Conservation (phyloP, 30 jellyfish, hydroid and myxozoan genomes). For the Kudoa iwatai region DNA sequence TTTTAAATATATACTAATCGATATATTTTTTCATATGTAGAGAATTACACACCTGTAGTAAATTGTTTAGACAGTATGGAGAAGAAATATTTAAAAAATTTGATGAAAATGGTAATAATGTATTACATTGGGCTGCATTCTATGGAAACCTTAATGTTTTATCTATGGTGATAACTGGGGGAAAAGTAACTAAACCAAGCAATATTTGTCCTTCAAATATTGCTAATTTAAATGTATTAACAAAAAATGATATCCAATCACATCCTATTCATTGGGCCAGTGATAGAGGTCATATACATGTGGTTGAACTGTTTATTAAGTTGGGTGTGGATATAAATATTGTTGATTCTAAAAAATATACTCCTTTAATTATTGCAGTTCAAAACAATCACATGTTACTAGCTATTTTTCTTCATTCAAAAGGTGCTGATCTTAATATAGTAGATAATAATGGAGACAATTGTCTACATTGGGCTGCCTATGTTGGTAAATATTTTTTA, state of each 20-base stretch:
- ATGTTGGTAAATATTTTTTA: slow-evolving; percentile 14
- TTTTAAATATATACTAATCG: too few relatives aligned
- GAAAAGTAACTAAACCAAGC: not conserved
- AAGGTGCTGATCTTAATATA: slow-evolving; percentile 55
- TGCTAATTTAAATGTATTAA: not conserved
- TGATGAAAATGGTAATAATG: not conserved
- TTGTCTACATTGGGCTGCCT: slow-evolving; percentile 78
- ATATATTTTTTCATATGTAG: too few relatives aligned
- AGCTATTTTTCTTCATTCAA: slow-evolving; percentile 39
- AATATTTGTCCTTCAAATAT: too few relatives aligned
- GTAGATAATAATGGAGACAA: slow-evolving; percentile 62
- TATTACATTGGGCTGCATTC: not conserved
- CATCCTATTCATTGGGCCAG: slow-evolving; percentile 80
- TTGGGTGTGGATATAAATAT: slow-evolving; percentile 48
- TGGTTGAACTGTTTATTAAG: slow-evolving; percentile 35
- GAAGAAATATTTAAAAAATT: not conserved
- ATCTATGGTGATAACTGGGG: not conserved
- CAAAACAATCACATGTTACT: slow-evolving; percentile 45
- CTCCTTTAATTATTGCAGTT: slow-evolving; percentile 57
- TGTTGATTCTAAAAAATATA: slow-evolving; percentile 24
- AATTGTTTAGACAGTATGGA: too few relatives aligned
- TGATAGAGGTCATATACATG: slow-evolving; percentile 44
- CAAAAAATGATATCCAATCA: not conserved
- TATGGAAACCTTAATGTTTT: not conserved
- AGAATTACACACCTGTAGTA: too few relatives aligned